These are phyloP conservation scores for Scrobipalpa atriplicella DNA, from an alignment of 2,888 invertebrate species.

Conservation along the genomic window DNA sequence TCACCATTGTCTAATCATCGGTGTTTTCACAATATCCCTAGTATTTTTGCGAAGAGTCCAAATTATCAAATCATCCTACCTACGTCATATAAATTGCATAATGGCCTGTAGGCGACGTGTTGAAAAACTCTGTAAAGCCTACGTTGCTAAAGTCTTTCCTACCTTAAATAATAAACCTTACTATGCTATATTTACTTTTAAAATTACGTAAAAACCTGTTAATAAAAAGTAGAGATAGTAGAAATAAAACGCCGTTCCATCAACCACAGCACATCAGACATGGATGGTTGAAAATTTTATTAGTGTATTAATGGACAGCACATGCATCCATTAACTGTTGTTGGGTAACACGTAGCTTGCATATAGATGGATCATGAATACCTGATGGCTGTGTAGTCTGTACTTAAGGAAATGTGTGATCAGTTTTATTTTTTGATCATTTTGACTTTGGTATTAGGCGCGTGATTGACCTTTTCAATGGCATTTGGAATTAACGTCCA, in stretches of 20 bases:
- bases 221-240: constrained; percentile 2
- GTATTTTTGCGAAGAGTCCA: too few species aligned
- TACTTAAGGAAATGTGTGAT: constrained; percentile 4
- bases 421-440: not conserved
- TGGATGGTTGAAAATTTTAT: constrained; percentile 17
- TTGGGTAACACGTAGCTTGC: constrained; percentile 9
- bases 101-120: too few species aligned
- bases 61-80: too few species aligned
- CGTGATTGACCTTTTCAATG: too few species aligned
- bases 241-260: not conserved
- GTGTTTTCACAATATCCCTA: too few species aligned
- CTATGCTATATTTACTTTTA: too few species aligned
- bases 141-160: too few species aligned
- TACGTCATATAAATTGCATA: too few species aligned
- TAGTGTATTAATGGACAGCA: constrained; percentile 16
- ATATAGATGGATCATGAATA: constrained; percentile 21
- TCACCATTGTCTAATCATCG: too few species aligned
- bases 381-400: not conserved
- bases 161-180: too few species aligned
- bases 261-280: not conserved
- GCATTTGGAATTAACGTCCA: too few species aligned
- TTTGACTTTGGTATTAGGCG: not conserved
- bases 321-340: constrained; percentile 17
- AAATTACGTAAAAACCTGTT: not conserved
- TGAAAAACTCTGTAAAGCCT: too few species aligned